These are phyloP conservation scores for Salvator merianae DNA, from an alignment of 2,113 vertebrate genomes.

Conservation along the genomic window DNA sequence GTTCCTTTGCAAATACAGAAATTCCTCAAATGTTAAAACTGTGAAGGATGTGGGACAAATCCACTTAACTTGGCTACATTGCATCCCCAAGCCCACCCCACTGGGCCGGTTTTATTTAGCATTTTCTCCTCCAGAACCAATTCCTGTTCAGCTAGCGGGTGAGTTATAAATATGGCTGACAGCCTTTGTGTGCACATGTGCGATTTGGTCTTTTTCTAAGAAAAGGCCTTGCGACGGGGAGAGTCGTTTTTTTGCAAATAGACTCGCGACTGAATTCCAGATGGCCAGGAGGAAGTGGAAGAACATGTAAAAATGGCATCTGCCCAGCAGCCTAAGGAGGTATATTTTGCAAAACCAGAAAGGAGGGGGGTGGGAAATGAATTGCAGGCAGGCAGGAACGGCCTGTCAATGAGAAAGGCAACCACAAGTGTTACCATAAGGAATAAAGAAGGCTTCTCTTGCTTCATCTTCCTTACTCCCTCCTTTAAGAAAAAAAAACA, in stretches of 20 bases:
- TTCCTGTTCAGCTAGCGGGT: too few species aligned
- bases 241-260: not conserved
- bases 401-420: not conserved
- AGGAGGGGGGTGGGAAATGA: conserved; percentile 12
- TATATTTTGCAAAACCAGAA: not conserved
- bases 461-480: too few species aligned
- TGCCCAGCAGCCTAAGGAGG: not conserved
- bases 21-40: too few species aligned
- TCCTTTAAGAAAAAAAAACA: too few species aligned
- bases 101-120: too few species aligned
- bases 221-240: not conserved
- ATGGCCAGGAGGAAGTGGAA: not conserved
- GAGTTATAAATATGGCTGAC: too few species aligned
- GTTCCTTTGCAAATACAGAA: too few species aligned
- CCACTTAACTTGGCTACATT: too few species aligned
- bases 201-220: not conserved
- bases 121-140: too few species aligned
- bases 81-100: too few species aligned
- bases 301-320: not conserved
- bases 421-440: conserved; percentile 8
- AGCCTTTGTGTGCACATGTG: too few species aligned
- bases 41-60: too few species aligned
- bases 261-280: not conserved
- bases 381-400: conserved; percentile 23
- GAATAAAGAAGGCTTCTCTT: not conserved